Evolutionary conservation across 1,140 invertebrate genomes (phyloP), one percentile per base, ranked within the genome.

Genomic region (Lepeophtheirus salmonis): DNA sequence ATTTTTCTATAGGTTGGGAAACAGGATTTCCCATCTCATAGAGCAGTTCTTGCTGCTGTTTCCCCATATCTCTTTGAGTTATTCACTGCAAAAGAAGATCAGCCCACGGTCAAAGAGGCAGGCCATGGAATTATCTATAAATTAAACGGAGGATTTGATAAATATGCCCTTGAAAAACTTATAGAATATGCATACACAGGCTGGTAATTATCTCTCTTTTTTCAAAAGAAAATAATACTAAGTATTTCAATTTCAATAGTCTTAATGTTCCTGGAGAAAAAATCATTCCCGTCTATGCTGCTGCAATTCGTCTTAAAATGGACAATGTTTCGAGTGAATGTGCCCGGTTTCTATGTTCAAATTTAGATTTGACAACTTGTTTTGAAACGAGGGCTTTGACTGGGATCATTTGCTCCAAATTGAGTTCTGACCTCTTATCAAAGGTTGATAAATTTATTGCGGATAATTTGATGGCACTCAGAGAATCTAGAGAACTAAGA

Each of bases 101-200:
- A 60, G 20, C 64, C 63, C n/a, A 62, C 66, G 22, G 2, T 20
- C 20, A 59, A 59, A 59, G 50, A 60, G 16, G 51, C n/a, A 20
- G 24, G 50, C n/a, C 18, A 22, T 41, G 67, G 74, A 21, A 68
- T 77, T 25, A 77, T 76, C 16, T 83, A 80, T 68, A 80, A 82
- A 67, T 68, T 86, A 60, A 79, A 78, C 66, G 79, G 77, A n/a
- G 78, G 78, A 24, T 77, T 82, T 64, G 79, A 83, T 64, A 77
- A 77, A 63, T 73, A 73, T 61, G 79, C 83, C 49, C 73, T 89
- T 65, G 78, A 82, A 62, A 78, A 78, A 61, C 73, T 89, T 4
- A 76, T 89, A 22, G 80, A 88, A 68, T 89, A 83, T 72, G 82
- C 82, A 23, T 89, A 89, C 71, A 86, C 85, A 52, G 74, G 76